Conservation (phyloP, 2,797 vertebrate species). For the Jordanella pulchra region DNA sequence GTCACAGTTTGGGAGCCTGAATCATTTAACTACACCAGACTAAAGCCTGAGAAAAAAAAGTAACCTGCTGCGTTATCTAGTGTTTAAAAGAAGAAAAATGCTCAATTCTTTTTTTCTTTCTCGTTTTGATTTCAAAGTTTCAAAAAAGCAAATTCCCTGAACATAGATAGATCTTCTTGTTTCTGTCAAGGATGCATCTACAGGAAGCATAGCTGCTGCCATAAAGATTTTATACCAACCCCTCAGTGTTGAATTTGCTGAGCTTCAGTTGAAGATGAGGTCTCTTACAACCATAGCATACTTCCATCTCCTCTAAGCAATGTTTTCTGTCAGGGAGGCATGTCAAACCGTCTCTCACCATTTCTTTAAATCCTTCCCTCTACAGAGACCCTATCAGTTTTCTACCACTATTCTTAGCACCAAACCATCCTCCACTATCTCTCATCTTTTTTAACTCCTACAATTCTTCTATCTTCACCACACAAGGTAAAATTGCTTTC, state of each 20-base stretch:
- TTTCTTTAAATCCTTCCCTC: constrained; percentile 32
- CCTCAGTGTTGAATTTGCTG: constrained; percentile 32
- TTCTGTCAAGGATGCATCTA: constrained; percentile 29
- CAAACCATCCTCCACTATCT: constrained; percentile 19
- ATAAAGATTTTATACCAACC: constrained; percentile 24
- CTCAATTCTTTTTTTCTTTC: neutral
- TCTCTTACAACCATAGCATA: constrained; percentile 10
- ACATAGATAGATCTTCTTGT: constrained; percentile 15
- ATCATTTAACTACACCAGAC: constrained; percentile 33
- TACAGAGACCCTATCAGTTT: constrained; percentile 27
- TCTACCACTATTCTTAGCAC: constrained; percentile 27
- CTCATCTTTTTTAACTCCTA: constrained; percentile 38
- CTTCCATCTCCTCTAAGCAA: constrained; percentile 13
- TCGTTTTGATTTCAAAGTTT: constrained; percentile 2
- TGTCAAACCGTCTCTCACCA: constrained; percentile 43
- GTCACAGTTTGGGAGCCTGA: constrained; percentile 26
- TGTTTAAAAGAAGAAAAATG: neutral
- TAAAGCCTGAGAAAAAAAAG: constrained; percentile 28
- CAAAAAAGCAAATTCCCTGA: constrained; percentile 2
- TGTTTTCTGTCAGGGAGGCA: constrained; percentile 29
- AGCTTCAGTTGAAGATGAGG: constrained; percentile 24
- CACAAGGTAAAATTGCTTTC: constrained; percentile 52
- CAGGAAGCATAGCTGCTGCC: constrained; percentile 31
- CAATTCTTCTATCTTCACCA: constrained; percentile 33
- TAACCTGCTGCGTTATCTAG: constrained; percentile 25